Conservation (phyloP, 2,888 invertebrate genomes). For the Malthinus seriepunctatus region DNA sequence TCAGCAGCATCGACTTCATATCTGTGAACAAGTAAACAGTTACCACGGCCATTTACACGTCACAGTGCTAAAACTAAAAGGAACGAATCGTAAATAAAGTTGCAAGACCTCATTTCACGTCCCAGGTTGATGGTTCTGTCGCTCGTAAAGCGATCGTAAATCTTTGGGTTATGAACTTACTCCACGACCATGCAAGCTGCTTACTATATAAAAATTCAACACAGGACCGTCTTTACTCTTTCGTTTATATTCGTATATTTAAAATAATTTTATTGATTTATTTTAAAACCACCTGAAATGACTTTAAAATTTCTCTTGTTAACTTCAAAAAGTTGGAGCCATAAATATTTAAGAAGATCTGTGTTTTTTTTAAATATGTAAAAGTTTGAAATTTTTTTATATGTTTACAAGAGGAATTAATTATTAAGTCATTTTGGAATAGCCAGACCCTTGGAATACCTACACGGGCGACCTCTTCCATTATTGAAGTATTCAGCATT, state of each 20-base stretch:
- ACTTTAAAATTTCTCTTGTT: too few species aligned
- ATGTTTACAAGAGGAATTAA: too few species aligned
- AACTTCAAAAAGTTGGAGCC: too few species aligned
- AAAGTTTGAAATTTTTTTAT: too few species aligned
- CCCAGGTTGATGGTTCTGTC: slow-evolving; percentile 42
- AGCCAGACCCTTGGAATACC: too few species aligned
- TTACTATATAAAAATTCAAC: slow-evolving; percentile 22
- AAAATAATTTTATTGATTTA: too few species aligned
- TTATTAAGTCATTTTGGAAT: too few species aligned
- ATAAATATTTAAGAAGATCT: too few species aligned
- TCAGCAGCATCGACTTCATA: slow-evolving; percentile 13
- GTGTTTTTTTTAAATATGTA: too few species aligned
- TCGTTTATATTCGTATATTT: slow-evolving; percentile 1
- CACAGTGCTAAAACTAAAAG: slow-evolving; percentile 45
- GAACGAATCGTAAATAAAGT: slow-evolving; percentile 42
- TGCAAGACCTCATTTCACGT: slow-evolving; percentile 44
- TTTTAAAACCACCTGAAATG: too few species aligned
- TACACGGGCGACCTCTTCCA: too few species aligned
- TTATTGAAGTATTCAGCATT: too few species aligned
- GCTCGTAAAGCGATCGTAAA: slow-evolving; percentile 45
- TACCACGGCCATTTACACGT: slow-evolving; percentile 41
- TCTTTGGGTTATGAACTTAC: slow-evolving; percentile 37
- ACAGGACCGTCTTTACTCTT: slow-evolving; percentile 22
- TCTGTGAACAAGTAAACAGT: slow-evolving; percentile 28
- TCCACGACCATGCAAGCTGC: slow-evolving; percentile 13